Base-by-base conservation (phyloP, 2,113 vertebrate species). In the Dasyurus viverrinus region DNA sequence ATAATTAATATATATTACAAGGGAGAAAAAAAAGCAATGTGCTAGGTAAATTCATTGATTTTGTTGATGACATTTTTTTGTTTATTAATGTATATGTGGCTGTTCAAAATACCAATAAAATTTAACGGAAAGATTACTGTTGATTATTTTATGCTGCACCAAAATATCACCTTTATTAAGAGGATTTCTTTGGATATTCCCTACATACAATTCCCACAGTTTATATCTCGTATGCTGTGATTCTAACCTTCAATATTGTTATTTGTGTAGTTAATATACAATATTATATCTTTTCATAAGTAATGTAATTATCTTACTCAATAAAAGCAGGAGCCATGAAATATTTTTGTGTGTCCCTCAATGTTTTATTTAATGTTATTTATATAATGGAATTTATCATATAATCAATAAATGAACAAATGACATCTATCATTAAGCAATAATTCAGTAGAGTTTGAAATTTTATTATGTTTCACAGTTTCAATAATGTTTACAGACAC, bases 381-480 rank as follows among this genome's bases (percentile, higher is more conserved):
- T 93, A 42, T 42, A 92, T 95, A 90, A 22, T 52, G 90, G 54
- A 23, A 48, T 54, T 94, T 55, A 54, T 55, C 94, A 68, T 11
- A 68, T 84, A 50, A 90, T n/a, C 60, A 84, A 53, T 12, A 46
- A 94, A 54, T 93, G 92, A 12, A 92, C 53, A 42, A 42, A n/a
- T 42, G 24, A 26, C 52, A 48, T 1, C 24, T 36, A 84, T 84
- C 42, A 42, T 84, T 96, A 57, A 91, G 94, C 93, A 92, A 95
- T 95, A 90, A 93, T 90, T 94, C 6, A 97, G 96, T 84, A 95
- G 90, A 94, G 93, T 94, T 89, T 92, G 92, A 95, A 95, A 84
- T 46, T 68, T 14, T 60, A 92, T 84, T 46, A 92, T 96, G 14
- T 84, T 42, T 89, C 95, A 90, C 50, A 89, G 89, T 94, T 93